phyloP scores from a whole-genome alignment of 2,113 vertebrate genomes.

The Pelobates fuscus region DNA sequence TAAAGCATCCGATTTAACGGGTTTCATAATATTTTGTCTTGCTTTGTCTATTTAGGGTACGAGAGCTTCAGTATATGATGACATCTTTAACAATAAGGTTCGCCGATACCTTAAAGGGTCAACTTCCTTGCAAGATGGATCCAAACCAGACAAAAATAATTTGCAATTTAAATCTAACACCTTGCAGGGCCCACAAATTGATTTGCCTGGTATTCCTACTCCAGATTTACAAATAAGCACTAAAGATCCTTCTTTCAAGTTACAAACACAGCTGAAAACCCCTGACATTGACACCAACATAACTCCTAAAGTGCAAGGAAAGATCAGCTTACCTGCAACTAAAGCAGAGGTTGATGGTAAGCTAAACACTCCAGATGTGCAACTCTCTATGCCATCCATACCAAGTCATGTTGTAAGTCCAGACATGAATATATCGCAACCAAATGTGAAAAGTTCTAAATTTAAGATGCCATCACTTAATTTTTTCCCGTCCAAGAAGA shows the following conservation, averaged over 20 bases:
- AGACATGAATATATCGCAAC: background rate
- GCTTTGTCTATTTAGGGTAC: conserved; percentile 5
- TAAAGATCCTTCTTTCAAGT: background rate
- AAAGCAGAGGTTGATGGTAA: conserved; percentile 10
- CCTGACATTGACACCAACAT: background rate
- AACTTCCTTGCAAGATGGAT: conserved; percentile 21
- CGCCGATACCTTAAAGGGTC: conserved; percentile 31
- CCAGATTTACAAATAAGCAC: background rate
- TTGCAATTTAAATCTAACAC: conserved; percentile 8
- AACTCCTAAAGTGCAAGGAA: conserved; percentile 16
- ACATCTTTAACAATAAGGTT: conserved; percentile 40
- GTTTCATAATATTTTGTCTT: conserved; percentile 1
- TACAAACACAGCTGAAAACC: background rate
- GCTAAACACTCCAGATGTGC: conserved; percentile 6
- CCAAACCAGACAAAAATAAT: background rate
- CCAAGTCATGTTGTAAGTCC: background rate
- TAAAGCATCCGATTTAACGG: background rate
- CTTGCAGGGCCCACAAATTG: background rate
- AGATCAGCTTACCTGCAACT: background rate
- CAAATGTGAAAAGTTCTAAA: conserved; percentile 24
- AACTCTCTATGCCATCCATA: background rate
- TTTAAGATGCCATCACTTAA: conserved; percentile 23
- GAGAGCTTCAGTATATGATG: conserved; percentile 34
- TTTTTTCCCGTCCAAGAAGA: conserved; percentile 29
- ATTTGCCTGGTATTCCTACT: conserved; percentile 9